Evolutionary conservation across 2,888 invertebrate genomes (phyloP).

Genomic region (Oithona nana): DNA sequence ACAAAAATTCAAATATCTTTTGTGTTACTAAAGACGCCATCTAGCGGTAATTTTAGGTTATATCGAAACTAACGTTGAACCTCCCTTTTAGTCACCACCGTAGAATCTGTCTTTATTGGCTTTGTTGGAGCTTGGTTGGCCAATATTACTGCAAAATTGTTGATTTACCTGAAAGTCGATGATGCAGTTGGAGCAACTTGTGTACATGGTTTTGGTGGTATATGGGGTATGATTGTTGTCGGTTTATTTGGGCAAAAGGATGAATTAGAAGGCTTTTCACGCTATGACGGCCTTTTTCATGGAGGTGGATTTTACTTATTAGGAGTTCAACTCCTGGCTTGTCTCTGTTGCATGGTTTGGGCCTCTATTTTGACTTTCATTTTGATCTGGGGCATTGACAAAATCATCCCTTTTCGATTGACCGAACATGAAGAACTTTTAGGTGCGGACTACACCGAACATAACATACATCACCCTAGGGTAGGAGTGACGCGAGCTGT

Average conservation of each 20-base stretch:
- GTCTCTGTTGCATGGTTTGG: slow-evolving; percentile 51
- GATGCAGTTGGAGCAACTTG: slow-evolving; percentile 84
- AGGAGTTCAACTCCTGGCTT: slow-evolving; percentile 57
- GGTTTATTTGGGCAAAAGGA: slow-evolving; percentile 76
- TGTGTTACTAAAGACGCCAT: no score
- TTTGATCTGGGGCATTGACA: slow-evolving; percentile 42
- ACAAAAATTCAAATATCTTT: no score
- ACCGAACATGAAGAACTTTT: slow-evolving; percentile 61
- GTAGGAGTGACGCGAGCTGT: slow-evolving; percentile 27
- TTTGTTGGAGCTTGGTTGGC: slow-evolving; percentile 53
- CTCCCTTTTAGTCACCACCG: slow-evolving; percentile 36
- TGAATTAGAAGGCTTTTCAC: slow-evolving; percentile 33
- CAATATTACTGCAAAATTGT: slow-evolving; percentile 47
- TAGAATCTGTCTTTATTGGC: slow-evolving; percentile 69
- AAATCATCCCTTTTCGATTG: slow-evolving; percentile 60
- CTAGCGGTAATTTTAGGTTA: no score
- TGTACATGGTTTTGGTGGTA: slow-evolving; percentile 45
- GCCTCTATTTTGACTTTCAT: slow-evolving; percentile 47
- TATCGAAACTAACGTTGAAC: not conserved
- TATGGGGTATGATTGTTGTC: slow-evolving; percentile 63
- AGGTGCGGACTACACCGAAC: slow-evolving; percentile 75
- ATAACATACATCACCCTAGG: slow-evolving; percentile 46
- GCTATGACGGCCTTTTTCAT: slow-evolving; percentile 13
- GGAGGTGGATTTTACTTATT: slow-evolving; percentile 74
- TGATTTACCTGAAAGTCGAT: slow-evolving; percentile 59